Evolutionary conservation across 1,140 invertebrate genomes (phyloP).

Genomic region (Drosophila baimaii): DNA sequence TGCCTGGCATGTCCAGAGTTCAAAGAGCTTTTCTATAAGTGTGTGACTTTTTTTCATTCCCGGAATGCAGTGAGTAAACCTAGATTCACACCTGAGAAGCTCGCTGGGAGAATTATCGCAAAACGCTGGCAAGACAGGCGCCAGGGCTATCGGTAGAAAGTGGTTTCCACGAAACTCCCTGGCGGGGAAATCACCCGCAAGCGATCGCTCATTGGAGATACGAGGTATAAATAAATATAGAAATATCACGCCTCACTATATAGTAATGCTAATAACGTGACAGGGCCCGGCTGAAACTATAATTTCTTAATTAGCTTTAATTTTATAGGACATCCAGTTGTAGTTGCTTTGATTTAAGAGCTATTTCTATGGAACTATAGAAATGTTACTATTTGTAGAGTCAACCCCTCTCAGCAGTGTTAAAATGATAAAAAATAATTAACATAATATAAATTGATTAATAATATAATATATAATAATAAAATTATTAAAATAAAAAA

Average conservation of each 20-base stretch:
- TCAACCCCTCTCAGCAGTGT: too few relatives aligned
- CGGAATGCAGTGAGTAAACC: constrained; percentile 43
- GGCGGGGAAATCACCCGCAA: constrained; percentile 28
- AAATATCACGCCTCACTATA: constrained; percentile 1
- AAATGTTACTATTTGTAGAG: too few relatives aligned
- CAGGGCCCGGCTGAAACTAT: neutral
- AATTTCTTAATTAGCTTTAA: neutral
- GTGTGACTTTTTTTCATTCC: constrained; percentile 22
- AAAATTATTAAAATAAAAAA: too few relatives aligned
- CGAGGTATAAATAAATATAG: constrained; percentile 2
- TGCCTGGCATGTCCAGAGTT: constrained; percentile 4
- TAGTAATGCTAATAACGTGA: constrained; percentile 10
- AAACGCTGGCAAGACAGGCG: constrained; percentile 26
- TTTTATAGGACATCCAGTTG: neutral
- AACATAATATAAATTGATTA: too few relatives aligned
- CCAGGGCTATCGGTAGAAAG: constrained; percentile 31
- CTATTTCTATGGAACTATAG: too few relatives aligned
- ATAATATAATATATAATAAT: too few relatives aligned
- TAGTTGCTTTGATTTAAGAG: too few relatives aligned
- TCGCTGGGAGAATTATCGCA: constrained; percentile 31
- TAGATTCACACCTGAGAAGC: constrained; percentile 22
- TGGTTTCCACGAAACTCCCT: constrained; percentile 25
- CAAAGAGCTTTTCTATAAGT: constrained; percentile 17
- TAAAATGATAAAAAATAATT: too few relatives aligned
- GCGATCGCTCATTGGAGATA: constrained; percentile 21